Percentiles rank a stretch among this genome's conserved stretches.
These are phyloP conservation scores for Gallinago jamesoni DNA, from an alignment of 2,113 vertebrate species.

Conservation along the genomic window DNA sequence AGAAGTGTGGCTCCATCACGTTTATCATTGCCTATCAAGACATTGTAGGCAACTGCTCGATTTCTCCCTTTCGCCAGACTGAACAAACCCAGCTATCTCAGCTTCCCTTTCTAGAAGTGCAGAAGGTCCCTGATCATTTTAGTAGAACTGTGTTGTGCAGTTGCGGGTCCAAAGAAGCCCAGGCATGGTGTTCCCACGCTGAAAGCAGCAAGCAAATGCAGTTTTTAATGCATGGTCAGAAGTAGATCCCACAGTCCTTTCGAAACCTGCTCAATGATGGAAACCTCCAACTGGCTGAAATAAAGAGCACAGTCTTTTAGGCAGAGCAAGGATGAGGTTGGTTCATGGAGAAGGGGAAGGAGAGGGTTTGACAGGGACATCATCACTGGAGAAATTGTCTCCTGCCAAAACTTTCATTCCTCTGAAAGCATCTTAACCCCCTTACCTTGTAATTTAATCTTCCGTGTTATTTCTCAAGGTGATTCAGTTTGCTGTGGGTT, in stretches of 20 bases:
- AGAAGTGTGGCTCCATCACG: background rate
- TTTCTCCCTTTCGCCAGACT: background rate
- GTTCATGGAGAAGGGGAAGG: background rate
- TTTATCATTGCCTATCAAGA: background rate
- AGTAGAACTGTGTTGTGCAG: background rate
- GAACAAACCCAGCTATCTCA: background rate
- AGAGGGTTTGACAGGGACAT: background rate
- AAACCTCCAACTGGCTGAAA: background rate
- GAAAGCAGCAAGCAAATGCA: background rate
- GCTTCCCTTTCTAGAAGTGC: background rate
- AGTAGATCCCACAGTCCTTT: background rate
- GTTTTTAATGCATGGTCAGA: background rate
- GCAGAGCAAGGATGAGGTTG: background rate
- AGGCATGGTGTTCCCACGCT: background rate
- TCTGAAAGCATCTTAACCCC: background rate
- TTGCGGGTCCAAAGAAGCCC: background rate
- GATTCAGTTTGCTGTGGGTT: background rate
- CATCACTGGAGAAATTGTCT: background rate
- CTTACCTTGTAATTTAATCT: constrained; percentile 6
- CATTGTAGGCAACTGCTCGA: background rate
- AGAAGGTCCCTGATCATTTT: background rate
- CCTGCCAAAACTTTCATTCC: background rate
- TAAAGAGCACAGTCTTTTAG: background rate
- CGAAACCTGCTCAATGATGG: background rate
- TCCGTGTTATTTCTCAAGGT: background rate